Conservation (phyloP, 2,888 invertebrate species). For the Polia nebulosa region DNA sequence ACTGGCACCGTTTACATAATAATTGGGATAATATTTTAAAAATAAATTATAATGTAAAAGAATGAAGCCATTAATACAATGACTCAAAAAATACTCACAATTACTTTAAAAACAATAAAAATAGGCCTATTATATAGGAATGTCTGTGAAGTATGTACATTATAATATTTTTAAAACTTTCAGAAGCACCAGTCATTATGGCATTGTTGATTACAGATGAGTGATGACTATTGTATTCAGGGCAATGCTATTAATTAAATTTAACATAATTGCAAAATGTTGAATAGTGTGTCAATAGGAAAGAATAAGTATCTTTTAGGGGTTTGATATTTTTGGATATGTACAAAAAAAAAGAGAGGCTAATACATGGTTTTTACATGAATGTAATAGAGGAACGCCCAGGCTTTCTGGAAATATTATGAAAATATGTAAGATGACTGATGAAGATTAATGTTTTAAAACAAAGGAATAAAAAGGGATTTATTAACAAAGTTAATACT, state of each 20-base stretch:
- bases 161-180: slow-evolving; percentile 24
- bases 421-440: neutral
- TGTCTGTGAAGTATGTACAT: slow-evolving; percentile 60
- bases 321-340: neutral
- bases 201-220: slow-evolving; percentile 25
- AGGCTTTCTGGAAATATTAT: slow-evolving; percentile 1
- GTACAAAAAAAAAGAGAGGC: slow-evolving; percentile 19
- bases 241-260: slow-evolving; percentile 14
- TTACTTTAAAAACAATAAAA: slow-evolving; percentile 50
- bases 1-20: slow-evolving; percentile 39
- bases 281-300: slow-evolving; percentile 2
- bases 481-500: slow-evolving; percentile 52
- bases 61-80: slow-evolving; percentile 28
- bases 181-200: slow-evolving; percentile 46
- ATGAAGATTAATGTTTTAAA: slow-evolving; percentile 6
- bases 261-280: slow-evolving; percentile 3
- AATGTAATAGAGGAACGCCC: neutral
- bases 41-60: slow-evolving; percentile 34
- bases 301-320: slow-evolving; percentile 1
- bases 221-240: slow-evolving; percentile 30
- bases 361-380: slow-evolving; percentile 2
- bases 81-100: slow-evolving; percentile 31
- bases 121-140: slow-evolving; percentile 63
- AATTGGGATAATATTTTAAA: slow-evolving; percentile 32
- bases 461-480: slow-evolving; percentile 8